Conservation (phyloP, 2,113 vertebrate genomes). For the Piaya cayana region DNA sequence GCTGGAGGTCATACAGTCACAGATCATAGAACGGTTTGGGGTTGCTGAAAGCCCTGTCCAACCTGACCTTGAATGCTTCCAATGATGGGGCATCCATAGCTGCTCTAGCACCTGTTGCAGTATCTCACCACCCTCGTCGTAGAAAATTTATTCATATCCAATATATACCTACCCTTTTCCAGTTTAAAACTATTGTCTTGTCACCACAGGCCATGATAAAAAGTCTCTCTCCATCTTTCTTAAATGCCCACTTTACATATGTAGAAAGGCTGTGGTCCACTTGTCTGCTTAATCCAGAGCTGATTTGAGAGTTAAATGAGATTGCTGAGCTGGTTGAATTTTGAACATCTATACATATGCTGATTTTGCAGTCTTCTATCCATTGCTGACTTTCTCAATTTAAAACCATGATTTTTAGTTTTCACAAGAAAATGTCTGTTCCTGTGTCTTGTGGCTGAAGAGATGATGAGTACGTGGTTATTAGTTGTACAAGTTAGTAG, state of each 20-base stretch:
- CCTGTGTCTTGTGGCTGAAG: neutral
- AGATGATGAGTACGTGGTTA: accelerated
- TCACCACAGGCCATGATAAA: neutral
- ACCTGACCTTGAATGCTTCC: neutral
- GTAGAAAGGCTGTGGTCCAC: neutral
- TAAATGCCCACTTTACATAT: accelerated
- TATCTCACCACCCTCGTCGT: neutral
- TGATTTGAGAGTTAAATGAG: neutral
- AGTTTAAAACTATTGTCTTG: neutral
- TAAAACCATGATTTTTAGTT: neutral
- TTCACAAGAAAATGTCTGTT: neutral
- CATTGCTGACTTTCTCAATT: neutral
- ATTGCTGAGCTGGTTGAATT: neutral
- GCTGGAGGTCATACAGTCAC: neutral
- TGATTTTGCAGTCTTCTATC: neutral
- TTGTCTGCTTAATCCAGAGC: neutral
- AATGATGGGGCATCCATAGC: neutral
- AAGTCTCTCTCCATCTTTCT: neutral
- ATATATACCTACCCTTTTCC: neutral
- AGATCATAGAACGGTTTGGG: neutral
- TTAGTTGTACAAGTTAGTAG: neutral
- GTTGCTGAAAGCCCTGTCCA: neutral
- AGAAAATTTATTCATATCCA: neutral
- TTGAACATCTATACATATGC: neutral
- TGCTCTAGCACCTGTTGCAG: neutral